These are phyloP conservation scores for Gorsachius goisagi DNA, from an alignment of 2,113 vertebrate genomes.

Conservation along the genomic window DNA sequence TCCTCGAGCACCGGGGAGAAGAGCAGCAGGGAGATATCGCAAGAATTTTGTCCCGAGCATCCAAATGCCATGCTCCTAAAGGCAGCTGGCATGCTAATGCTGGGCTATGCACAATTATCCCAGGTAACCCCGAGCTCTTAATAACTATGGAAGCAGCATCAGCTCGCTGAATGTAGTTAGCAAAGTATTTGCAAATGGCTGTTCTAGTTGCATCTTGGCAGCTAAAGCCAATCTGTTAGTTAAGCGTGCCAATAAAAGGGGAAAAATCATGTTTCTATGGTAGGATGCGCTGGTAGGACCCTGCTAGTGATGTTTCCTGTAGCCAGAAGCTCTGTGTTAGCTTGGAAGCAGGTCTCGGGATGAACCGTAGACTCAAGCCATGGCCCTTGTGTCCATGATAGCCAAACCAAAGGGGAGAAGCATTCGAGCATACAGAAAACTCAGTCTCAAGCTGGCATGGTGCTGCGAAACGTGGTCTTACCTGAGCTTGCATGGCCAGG, in stretches of 20 bases:
- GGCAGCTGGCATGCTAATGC: background rate
- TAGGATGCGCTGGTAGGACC: background rate
- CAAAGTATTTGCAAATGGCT: background rate
- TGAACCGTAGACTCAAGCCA: rapidly evolving
- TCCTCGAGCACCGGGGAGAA: background rate
- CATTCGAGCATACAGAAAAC: background rate
- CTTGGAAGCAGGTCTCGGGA: background rate
- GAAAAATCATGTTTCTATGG: background rate
- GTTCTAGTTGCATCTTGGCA: rapidly evolving
- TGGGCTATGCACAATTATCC: rapidly evolving
- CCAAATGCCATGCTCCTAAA: background rate
- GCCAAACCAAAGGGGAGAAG: background rate
- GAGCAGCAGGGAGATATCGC: background rate
- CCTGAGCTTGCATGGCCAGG: rapidly evolving
- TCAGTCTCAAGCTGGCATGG: rapidly evolving
- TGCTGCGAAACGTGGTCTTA: background rate
- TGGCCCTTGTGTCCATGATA: rapidly evolving
- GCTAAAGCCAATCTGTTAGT: background rate
- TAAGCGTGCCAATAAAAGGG: background rate
- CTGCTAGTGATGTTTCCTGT: background rate
- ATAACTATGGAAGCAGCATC: background rate
- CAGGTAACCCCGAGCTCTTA: background rate
- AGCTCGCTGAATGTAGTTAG: background rate
- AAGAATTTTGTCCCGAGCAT: background rate
- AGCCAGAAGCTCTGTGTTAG: background rate